These are phyloP conservation scores for Corbicula japonica DNA, from an alignment of 2,888 invertebrate genomes.

Conservation along the genomic window DNA sequence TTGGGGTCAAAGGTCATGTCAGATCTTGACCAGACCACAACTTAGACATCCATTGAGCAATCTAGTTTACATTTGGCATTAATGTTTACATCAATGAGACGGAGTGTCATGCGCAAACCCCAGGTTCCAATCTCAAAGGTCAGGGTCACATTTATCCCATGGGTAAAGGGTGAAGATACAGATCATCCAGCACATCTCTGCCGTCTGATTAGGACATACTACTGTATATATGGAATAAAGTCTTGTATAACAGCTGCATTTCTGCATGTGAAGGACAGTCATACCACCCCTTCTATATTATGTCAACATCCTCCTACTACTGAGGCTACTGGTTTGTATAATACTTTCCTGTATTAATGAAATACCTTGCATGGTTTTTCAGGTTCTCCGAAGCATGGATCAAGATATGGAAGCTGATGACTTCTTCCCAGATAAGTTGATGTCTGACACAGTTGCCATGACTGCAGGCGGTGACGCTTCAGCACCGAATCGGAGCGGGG, in stretches of 20 bases:
- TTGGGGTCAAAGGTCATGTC: too few relatives aligned
- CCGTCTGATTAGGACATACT: too few relatives aligned
- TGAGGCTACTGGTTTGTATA: background rate
- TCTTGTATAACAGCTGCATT: background rate
- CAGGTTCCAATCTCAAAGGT: too few relatives aligned
- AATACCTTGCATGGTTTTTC: conserved; percentile 1
- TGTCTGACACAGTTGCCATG: background rate
- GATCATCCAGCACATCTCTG: too few relatives aligned
- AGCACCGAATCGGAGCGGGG: background rate
- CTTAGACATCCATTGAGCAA: too few relatives aligned
- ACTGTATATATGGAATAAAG: background rate
- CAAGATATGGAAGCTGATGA: conserved; percentile 24
- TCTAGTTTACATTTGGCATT: too few relatives aligned
- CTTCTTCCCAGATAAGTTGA: conserved; percentile 11
- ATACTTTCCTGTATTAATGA: background rate
- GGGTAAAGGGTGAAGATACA: too few relatives aligned
- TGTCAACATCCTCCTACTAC: background rate
- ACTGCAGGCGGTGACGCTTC: background rate
- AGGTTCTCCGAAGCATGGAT: too few relatives aligned
- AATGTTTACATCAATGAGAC: too few relatives aligned
- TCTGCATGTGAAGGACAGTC: background rate
- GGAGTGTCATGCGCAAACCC: too few relatives aligned
- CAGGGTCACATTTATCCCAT: too few relatives aligned
- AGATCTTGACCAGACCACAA: too few relatives aligned
- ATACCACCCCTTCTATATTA: background rate